Conservation (phyloP, 2,888 invertebrate genomes). For the Ecliptopera silaceata region DNA sequence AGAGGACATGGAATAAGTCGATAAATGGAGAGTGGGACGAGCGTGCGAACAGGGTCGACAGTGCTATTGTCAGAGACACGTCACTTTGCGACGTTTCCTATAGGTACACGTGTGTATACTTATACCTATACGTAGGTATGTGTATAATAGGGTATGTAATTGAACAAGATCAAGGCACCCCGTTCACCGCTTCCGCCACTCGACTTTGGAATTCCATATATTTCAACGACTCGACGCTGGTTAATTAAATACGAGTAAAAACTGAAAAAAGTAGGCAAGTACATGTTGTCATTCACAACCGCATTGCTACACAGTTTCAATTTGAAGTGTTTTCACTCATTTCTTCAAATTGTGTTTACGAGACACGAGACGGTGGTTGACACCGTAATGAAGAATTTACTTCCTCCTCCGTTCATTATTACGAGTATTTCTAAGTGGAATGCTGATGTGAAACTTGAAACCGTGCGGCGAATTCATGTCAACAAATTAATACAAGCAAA, state of each 20-base stretch:
- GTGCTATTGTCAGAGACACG: conserved; percentile 66
- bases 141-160: conserved; percentile 32
- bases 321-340: conserved; percentile 32
- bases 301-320: conserved; percentile 31
- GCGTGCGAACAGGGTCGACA: conserved; percentile 77
- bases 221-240: conserved; percentile 31
- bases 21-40: conserved; percentile 72
- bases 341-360: conserved; percentile 27
- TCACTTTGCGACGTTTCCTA: conserved; percentile 64
- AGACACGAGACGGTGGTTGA: conserved; percentile 25
- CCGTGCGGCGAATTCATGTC: conserved; percentile 20
- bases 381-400: conserved; percentile 29
- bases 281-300: conserved; percentile 35
- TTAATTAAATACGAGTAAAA: conserved; percentile 36
- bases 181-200: conserved; percentile 71
- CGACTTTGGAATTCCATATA: conserved; percentile 58
- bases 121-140: conserved; percentile 24
- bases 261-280: conserved; percentile 34
- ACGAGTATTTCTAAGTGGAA: conserved; percentile 19
- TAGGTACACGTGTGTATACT: conserved; percentile 41
- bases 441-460: conserved; percentile 27
- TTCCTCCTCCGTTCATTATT: conserved; percentile 28
- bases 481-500: conserved; percentile 18
- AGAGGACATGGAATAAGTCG: conserved; percentile 62
- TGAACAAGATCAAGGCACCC: conserved; percentile 73